Conservation (phyloP, 2,113 vertebrate genomes). For the Rattus norvegicus region DNA sequence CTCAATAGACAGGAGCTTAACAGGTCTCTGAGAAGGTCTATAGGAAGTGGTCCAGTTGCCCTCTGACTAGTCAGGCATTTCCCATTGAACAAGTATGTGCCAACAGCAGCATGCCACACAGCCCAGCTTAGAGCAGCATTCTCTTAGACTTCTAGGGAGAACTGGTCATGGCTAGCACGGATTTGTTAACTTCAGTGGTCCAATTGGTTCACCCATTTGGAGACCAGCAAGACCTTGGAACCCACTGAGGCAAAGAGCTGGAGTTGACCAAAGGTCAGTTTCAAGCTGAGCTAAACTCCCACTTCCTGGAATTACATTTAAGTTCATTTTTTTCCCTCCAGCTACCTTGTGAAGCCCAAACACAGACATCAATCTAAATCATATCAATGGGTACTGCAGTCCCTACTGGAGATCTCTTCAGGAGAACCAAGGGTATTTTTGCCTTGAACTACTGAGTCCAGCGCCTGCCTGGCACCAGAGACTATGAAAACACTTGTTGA, state of each 20-base stretch:
- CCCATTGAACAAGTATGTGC: background rate
- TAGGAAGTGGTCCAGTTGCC: background rate
- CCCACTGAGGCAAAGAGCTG: too few relatives aligned
- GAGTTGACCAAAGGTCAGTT: background rate
- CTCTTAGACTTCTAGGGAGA: background rate
- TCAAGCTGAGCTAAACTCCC: background rate
- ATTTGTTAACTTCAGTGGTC: background rate
- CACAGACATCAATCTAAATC: background rate
- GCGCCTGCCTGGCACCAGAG: background rate
- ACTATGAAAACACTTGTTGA: background rate
- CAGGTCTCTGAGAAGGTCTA: constrained; percentile 13
- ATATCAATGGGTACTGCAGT: background rate
- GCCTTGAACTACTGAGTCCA: background rate
- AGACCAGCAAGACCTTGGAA: background rate
- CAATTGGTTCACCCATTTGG: background rate
- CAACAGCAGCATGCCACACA: background rate
- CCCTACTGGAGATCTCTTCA: background rate
- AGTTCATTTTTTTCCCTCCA: background rate
- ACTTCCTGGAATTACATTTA: background rate
- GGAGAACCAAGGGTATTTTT: background rate
- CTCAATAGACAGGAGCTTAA: background rate
- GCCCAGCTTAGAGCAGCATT: background rate
- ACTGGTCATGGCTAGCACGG: background rate
- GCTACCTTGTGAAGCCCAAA: background rate
- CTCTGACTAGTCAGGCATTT: background rate